Evolutionary conservation across 2,888 invertebrate genomes (phyloP), one percentile per base, ranked within the genome.

Genomic region (Euplexia lucipara): DNA sequence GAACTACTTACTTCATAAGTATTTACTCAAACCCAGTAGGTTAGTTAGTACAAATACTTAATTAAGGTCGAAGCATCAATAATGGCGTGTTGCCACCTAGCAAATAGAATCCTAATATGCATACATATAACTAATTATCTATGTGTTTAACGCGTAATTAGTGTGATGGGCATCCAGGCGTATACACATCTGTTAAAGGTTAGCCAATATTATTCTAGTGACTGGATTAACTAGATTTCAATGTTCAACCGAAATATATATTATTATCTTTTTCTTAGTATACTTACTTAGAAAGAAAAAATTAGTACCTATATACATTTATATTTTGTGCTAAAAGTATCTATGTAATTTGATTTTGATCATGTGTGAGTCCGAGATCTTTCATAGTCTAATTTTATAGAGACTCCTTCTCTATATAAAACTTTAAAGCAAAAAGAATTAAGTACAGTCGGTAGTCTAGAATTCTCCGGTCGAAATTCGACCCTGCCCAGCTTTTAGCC

Each of bases 121-220:
- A 53, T 30, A 61, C 26, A 42, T 44, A 42, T 32, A 44, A 56
- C 53, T 59, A 64, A 77, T 77, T 56, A 72, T 44, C 26, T 26
- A 26, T 5, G 12, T 41, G 20, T 35, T 20, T 37, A 42, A 62
- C 16, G 42, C 42, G 34, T 54, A 78, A 78, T 75, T 78, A 74
- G 42, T 60, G 30, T 52, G 59, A 63, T 53, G 56, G n/a, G 69
- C 42, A 63, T 49, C 67, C 52, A 58, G 16, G 37, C 56, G 51
- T 41, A 51, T 5, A 41, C 37, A 44, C 54, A n/a, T n/a, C 16
- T 44, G 61, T 58, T 72, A 61, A 51, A 59, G 45, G 54, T 44
- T 47, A 42, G 56, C 41, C 26, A 37, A 76, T 41, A 58, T 41
- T 45, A 63, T 47, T 70, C 20, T n/a, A 39, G 57, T 8, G 45